Conservation (phyloP, 2,888 invertebrate species). For the Calameuta filiformis region DNA sequence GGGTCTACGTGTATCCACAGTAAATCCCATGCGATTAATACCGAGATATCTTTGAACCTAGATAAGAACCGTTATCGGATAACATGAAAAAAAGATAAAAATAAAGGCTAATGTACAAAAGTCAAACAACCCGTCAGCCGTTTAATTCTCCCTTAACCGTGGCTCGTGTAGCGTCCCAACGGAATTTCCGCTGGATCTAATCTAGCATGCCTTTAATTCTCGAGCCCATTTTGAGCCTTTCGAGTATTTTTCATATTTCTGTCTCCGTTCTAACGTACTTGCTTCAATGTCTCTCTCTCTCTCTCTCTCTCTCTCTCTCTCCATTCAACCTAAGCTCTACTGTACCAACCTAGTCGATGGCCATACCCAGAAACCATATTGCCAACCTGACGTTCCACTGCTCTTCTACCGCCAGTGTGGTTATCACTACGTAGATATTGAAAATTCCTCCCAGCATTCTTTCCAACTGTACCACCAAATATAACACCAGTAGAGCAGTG, state of each 20-base stretch:
- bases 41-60: neutral
- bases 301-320: too few relatives aligned
- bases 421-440: neutral
- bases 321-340: neutral
- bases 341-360: neutral
- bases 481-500: neutral
- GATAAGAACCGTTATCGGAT: neutral
- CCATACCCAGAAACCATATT: neutral
- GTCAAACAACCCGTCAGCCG: neutral
- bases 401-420: too few relatives aligned
- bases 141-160: neutral
- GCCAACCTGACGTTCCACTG: neutral
- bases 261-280: neutral
- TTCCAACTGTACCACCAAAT: neutral
- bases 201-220: neutral
- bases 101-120: neutral
- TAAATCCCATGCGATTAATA: neutral
- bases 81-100: too few relatives aligned
- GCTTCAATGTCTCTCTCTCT: too few relatives aligned
- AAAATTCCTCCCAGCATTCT: neutral
- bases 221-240: neutral
- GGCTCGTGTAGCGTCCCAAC: neutral
- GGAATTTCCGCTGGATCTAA: neutral
- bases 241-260: neutral
- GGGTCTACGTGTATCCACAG: neutral